Base-by-base conservation (phyloP, 2,113 vertebrate genomes). In the Microtus ochrogaster region DNA sequence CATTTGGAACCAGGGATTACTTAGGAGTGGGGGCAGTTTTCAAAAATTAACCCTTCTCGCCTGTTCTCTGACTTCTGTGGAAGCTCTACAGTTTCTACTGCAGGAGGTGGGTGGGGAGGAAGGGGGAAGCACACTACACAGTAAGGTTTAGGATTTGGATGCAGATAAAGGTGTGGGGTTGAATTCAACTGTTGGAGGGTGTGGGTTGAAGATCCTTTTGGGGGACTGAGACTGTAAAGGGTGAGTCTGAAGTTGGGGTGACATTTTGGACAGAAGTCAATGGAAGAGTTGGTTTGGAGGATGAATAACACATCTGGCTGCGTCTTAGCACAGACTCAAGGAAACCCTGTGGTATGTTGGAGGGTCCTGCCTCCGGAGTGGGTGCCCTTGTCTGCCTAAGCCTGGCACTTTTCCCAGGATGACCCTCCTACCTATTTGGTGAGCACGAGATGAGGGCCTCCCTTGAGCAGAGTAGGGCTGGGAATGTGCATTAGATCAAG, bases 201-300 rank as follows among this genome's bases (percentile, higher is more conserved):
- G 92, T 93, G 78, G 7, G 24, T 89, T 91, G 63, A 84, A 84
- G 63, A n/a, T 41, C 79, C 76, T 30, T 47, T 94, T 74, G 63
- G 78, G 66, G 66, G 26, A 92, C 84, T 76, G 41, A 63, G 58
- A 30, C 81, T 41, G 5, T 63, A 65, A 84, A 33, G 30, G 26
- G 22, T 88, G 58, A 52, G 8, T 49, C 78, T 41, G 73, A n/a
- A 17, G 30, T 92, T 84, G 26, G 47, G 52, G 74, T 93, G 74
- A 65, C 7, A 65, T 86, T 94, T 88, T 39, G 39, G 14, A 52
- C 81, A 11, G 74, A 79, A 78, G 36, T 70, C n/a, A 7, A 24
- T 66, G 52, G 26, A 36, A 74, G 41, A 89, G 65, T 58, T 77
- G 52, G n/a, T 30, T 44, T 85, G 47, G 30, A 52, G 82, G 47